Evolutionary conservation across 2,113 vertebrate species (phyloP).

Genomic region (Megatriorchis doriae): DNA sequence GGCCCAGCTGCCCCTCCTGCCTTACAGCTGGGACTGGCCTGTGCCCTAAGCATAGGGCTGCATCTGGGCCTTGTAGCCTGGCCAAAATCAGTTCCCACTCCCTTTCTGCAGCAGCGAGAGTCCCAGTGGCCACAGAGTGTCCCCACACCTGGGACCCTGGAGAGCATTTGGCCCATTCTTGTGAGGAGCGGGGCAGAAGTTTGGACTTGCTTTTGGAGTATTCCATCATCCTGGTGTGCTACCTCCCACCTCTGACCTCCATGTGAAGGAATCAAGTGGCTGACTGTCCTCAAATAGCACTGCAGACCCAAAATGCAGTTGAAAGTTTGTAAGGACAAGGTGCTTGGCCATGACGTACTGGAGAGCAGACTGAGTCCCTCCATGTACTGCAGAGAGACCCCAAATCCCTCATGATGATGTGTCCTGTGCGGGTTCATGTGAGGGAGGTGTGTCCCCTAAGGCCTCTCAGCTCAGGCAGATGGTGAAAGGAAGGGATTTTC

Average conservation of each 20-base stretch:
- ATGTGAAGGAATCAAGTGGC: fast-evolving
- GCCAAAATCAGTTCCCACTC: not conserved
- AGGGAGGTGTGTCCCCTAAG: not conserved
- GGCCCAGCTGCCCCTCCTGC: not conserved
- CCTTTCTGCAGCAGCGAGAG: not conserved
- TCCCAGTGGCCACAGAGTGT: too few species aligned
- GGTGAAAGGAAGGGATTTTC: not conserved
- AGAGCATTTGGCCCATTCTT: not conserved
- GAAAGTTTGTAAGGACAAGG: not conserved
- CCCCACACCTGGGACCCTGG: fast-evolving
- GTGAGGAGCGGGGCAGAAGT: not conserved
- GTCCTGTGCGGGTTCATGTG: fast-evolving
- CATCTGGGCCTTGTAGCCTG: not conserved
- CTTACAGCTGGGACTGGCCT: fast-evolving
- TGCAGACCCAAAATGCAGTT: not conserved
- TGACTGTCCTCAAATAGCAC: not conserved
- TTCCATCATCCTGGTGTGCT: fast-evolving
- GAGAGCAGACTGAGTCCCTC: not conserved
- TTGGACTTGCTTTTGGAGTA: not conserved
- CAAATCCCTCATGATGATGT: fast-evolving
- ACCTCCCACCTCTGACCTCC: not conserved
- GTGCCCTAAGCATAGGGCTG: not conserved
- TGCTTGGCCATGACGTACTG: fast-evolving
- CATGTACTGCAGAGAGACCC: not conserved
- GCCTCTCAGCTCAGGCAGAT: not conserved